Base-by-base conservation (phyloP, 2,113 vertebrate species). In the Pelobates fuscus region DNA sequence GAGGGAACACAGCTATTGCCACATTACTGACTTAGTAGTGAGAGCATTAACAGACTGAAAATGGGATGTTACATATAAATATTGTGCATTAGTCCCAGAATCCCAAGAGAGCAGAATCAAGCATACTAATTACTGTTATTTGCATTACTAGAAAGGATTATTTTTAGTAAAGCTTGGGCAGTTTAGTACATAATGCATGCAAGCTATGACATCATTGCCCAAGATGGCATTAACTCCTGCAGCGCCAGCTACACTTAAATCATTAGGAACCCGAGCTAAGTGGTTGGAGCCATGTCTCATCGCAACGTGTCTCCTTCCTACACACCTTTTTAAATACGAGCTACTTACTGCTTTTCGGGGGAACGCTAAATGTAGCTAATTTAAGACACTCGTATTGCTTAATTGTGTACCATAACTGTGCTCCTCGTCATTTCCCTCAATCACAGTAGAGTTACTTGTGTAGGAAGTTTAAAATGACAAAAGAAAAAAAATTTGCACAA, bases 51-150 rank as follows among this genome's bases (percentile, higher is more conserved):
- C 69, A 23, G 41, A 44, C 60, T 32, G 58, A 63, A 62, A 71
- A 32, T 12, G 27, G 41, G 49, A 46, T 24, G 12, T 32, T 72
- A 32, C 58, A 62, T 41, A 52, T 32, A 52, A 72, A 63, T 72
- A 63, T 63, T 24, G 18, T 30, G 59, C 41, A 62, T 49, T 61
- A 71, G 41, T 24, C 24, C 8, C 17, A 8, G 20, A 1, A 71
- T 61, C 12, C 27, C 17, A 25, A 20, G 41, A 14, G 26, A 62
- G 44, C 44, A 37, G 29, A n/a, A 52, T 63, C 27, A 54, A 52
- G 61, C 62, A 72, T 72, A 43, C 25, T 60, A 72, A 72, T 72
- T 61, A 54, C 70, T 30, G 60, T 72, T 64, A 72, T 63, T 72
- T 72, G 44, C 15, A 63, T 71, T 72, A 72, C 70, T 64, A 32